A percentile compares a stretch with the other conserved stretches of the same genome.
phyloP scores from a whole-genome alignment of 2,113 vertebrate genomes.

The Osmerus mordax region DNA sequence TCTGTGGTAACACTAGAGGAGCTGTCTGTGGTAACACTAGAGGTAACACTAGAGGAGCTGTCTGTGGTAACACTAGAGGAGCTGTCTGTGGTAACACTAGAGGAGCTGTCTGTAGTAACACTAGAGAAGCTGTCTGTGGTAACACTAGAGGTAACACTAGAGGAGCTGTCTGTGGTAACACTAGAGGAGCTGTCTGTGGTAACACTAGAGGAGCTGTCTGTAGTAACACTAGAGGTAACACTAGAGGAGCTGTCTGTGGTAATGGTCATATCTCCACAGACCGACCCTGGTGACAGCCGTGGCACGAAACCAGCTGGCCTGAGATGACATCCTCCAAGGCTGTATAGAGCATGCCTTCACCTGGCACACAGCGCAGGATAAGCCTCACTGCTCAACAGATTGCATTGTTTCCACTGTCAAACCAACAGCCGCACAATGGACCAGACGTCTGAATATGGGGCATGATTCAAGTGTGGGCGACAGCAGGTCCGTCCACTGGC shows the following conservation, averaged over 20 bases:
- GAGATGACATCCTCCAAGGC: not conserved
- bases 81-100: not conserved
- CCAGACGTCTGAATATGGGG: not conserved
- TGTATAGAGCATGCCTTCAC: conserved; percentile 8
- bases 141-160: too few relatives aligned
- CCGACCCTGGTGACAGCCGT: not conserved
- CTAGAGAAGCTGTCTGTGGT: too few relatives aligned
- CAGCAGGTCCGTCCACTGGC: too few relatives aligned
- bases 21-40: too few relatives aligned
- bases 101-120: too few relatives aligned
- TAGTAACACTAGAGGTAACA: not conserved
- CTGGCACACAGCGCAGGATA: conserved; percentile 14
- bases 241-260: not conserved
- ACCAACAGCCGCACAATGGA: conserved; percentile 12
- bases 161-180: too few relatives aligned
- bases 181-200: too few relatives aligned
- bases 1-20: too few relatives aligned
- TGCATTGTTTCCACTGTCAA: not conserved
- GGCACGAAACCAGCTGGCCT: not conserved
- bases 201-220: not conserved
- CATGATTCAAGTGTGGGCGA: too few relatives aligned
- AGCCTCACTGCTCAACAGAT: conserved; percentile 9
- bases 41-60: too few relatives aligned
- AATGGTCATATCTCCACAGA: not conserved
- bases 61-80: not conserved